These are phyloP conservation scores for Heliconius ismenius DNA, from an alignment of 2,888 invertebrate species.

Conservation along the genomic window DNA sequence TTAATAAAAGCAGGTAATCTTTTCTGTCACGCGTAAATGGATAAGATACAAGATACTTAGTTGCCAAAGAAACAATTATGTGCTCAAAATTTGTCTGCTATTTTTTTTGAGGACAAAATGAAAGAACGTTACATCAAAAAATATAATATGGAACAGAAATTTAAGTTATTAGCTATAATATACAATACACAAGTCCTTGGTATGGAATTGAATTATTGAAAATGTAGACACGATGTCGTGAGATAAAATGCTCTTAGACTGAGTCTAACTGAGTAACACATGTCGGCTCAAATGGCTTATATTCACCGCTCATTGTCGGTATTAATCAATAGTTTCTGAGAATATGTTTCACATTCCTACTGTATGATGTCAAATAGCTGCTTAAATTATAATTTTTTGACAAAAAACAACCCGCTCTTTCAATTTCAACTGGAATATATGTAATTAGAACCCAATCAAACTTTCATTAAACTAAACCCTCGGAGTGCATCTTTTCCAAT, in stretches of 20 bases:
- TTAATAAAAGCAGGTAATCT: not conserved
- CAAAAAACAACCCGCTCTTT: no score
- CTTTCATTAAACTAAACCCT: no score
- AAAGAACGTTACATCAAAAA: not conserved
- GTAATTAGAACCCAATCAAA: no score
- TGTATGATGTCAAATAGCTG: slow-evolving; percentile 27
- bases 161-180: not conserved
- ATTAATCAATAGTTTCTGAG: slow-evolving; percentile 38
- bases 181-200: not conserved
- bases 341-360: slow-evolving; percentile 32
- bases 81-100: not conserved
- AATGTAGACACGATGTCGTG: slow-evolving; percentile 24
- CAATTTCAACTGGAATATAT: no score
- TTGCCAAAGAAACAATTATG: not conserved
- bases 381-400: not conserved
- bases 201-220: slow-evolving; percentile 37
- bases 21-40: not conserved
- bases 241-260: slow-evolving; percentile 30
- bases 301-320: slow-evolving; percentile 35
- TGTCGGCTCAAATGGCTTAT: slow-evolving; percentile 40
- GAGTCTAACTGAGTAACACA: slow-evolving; percentile 23
- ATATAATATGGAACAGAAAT: not conserved
- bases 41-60: not conserved
- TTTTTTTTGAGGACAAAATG: not conserved
- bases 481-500: no score